Percentiles rank a stretch among this genome's conserved stretches.
Conservation (phyloP, 53 echinoderm and acorn worm genomes). For the Antedon mediterranea region DNA sequence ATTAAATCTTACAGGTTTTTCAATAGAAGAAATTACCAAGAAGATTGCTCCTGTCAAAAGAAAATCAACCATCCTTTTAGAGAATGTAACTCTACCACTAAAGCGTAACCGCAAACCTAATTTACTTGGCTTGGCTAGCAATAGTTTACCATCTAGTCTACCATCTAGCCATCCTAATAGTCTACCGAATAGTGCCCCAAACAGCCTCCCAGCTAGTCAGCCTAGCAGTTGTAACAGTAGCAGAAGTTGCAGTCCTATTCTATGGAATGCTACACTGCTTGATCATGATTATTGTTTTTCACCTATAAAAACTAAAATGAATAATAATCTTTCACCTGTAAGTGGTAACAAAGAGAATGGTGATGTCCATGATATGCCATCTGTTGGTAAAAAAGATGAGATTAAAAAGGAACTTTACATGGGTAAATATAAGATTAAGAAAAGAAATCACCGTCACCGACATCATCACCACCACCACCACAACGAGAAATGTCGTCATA, state of each 20-base stretch:
- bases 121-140: background rate
- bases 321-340: background rate
- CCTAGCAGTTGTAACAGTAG: slow-evolving; percentile 30
- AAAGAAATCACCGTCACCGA: background rate
- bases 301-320: no score
- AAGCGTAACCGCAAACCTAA: slow-evolving; percentile 23
- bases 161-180: slow-evolving; percentile 6
- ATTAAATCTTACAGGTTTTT: background rate
- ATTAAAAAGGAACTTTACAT: background rate
- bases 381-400: background rate
- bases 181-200: background rate
- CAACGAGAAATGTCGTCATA: background rate
- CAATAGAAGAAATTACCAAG: slow-evolving; percentile 30
- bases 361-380: background rate
- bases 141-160: background rate
- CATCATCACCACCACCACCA: background rate
- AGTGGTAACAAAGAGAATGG: background rate
- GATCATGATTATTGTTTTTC: background rate
- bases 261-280: background rate
- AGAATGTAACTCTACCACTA: slow-evolving; percentile 31
- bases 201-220: slow-evolving; percentile 22
- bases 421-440: background rate
- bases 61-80: slow-evolving; percentile 70
- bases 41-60: slow-evolving; percentile 82
- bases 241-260: slow-evolving; percentile 26